phyloP scores from a whole-genome alignment of 2,113 vertebrate species.

The Gymnorhina tibicen region DNA sequence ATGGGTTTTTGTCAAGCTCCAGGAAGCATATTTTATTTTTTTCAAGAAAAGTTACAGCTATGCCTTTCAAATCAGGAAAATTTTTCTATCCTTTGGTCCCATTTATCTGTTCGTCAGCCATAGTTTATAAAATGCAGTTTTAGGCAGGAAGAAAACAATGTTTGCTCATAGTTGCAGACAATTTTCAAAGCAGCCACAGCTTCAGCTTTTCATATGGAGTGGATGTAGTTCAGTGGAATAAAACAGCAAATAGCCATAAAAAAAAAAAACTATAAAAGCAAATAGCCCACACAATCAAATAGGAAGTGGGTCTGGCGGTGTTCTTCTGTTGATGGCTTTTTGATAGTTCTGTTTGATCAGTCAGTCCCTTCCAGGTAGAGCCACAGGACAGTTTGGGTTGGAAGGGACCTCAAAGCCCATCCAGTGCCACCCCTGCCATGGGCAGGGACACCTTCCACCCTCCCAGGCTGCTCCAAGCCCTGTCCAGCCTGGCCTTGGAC shows the following conservation, averaged over 20 bases:
- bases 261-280: neutral
- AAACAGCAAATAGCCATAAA: neutral
- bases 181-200: neutral
- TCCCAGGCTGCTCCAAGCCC: neutral
- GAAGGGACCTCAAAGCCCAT: fast-evolving
- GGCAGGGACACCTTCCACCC: neutral
- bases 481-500: fast-evolving
- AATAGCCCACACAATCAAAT: neutral
- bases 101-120: neutral
- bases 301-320: neutral
- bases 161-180: neutral
- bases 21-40: neutral
- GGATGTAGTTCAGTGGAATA: neutral
- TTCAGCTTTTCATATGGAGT: neutral
- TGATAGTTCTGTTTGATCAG: neutral
- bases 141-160: neutral
- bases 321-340: neutral
- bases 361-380: neutral
- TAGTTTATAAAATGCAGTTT: neutral
- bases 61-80: neutral
- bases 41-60: neutral
- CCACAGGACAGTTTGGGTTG: neutral
- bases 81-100: neutral
- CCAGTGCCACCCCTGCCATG: neutral
- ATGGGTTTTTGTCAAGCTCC: neutral